Evolutionary conservation across 2,888 invertebrate species (phyloP).

Genomic region (Chaitophorus viminalis): DNA sequence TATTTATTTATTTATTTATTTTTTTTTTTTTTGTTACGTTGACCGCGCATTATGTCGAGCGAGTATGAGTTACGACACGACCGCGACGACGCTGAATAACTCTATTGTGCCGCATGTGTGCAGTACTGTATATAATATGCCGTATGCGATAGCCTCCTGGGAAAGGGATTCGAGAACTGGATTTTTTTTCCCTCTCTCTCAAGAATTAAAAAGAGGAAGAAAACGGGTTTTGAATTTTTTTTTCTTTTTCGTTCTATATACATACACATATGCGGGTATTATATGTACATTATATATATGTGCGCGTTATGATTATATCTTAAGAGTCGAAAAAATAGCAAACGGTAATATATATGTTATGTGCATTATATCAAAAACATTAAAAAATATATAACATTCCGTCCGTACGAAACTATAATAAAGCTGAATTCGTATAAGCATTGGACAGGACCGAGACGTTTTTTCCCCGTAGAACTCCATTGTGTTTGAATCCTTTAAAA

Average conservation of each 20-base stretch:
- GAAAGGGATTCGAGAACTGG: slow-evolving; percentile 50
- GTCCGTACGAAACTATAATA: too few species aligned
- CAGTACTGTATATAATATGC: too few species aligned
- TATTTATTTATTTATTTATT: too few species aligned
- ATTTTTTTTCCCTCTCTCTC: neutral
- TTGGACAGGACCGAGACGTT: neutral
- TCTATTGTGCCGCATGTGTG: slow-evolving; percentile 23
- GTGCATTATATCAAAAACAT: neutral
- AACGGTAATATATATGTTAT: neutral
- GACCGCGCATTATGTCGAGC: slow-evolving; percentile 27
- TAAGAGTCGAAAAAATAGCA: slow-evolving; percentile 9
- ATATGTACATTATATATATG: too few species aligned
- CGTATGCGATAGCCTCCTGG: slow-evolving; percentile 22
- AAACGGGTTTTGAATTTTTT: slow-evolving; percentile 44
- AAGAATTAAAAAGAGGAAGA: neutral
- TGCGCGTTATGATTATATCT: too few species aligned
- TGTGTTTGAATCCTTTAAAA: slow-evolving; percentile 26
- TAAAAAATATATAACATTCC: slow-evolving; percentile 45
- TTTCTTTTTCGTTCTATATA: neutral
- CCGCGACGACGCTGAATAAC: slow-evolving; percentile 11
- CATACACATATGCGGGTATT: neutral
- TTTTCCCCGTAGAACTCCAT: neutral
- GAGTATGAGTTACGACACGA: slow-evolving; percentile 47
- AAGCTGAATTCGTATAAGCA: neutral
- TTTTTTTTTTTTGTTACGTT: neutral